Evolutionary conservation across 1,140 invertebrate species (phyloP).

Genomic region (Cherax quadricarinatus): DNA sequence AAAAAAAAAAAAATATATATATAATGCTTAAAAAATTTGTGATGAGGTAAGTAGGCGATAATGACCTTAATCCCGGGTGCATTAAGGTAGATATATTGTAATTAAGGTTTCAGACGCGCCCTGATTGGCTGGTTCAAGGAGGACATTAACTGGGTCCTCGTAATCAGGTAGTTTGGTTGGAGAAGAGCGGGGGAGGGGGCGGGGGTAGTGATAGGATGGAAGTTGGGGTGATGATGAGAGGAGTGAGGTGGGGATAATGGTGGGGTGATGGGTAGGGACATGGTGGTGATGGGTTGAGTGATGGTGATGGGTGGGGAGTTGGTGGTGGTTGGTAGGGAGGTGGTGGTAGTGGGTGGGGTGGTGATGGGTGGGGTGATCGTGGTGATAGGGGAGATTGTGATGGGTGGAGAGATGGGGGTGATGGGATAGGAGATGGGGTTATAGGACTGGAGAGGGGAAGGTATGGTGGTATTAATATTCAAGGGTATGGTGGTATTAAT

Average conservation of each 20-base stretch:
- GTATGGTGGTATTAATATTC: no score
- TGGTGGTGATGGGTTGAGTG: not conserved
- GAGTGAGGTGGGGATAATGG: no score
- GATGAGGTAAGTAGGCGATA: not conserved
- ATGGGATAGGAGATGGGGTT: no score
- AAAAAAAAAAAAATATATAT: not conserved
- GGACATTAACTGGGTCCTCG: no score
- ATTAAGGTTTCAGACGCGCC: not conserved
- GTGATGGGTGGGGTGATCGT: not conserved
- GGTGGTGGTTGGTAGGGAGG: no score
- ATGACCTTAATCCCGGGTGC: not conserved
- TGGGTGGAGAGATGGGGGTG: no score
- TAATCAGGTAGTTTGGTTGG: no score
- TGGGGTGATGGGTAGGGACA: not conserved
- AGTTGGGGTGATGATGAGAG: not conserved
- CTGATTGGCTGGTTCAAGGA: no score
- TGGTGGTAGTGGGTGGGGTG: not conserved
- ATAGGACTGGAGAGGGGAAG: no score
- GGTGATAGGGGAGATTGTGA: no score
- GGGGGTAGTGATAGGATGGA: not conserved
- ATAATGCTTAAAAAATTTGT: not conserved
- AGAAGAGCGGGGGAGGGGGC: not conserved
- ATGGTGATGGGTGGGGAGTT: not conserved
- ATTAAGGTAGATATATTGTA: not conserved
- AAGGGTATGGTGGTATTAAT: no score